These are phyloP conservation scores for Phyllostomus discolor DNA, from an alignment of 2,113 vertebrate species.

Conservation along the genomic window DNA sequence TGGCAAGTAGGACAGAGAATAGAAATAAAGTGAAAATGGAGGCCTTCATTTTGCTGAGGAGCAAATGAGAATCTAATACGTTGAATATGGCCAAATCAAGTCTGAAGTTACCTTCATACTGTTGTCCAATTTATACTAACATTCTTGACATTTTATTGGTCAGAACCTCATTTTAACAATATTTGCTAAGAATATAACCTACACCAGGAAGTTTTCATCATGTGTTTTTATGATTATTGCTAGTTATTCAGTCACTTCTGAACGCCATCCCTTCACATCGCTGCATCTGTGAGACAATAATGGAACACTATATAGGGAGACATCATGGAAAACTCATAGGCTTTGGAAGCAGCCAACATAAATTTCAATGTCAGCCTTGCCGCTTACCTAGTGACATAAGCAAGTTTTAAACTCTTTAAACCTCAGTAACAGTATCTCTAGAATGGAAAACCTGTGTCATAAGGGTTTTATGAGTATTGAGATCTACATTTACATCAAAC, in stretches of 20 bases:
- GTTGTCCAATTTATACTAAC: slow-evolving; percentile 63
- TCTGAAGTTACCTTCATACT: not conserved
- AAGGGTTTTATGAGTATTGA: not conserved
- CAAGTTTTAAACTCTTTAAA: not conserved
- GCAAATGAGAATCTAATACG: not conserved
- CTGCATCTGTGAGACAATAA: not conserved
- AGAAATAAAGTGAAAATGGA: not conserved
- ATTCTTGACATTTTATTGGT: not conserved
- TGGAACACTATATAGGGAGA: not conserved
- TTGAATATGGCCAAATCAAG: not conserved
- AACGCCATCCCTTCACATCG: not conserved
- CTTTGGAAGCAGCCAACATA: not conserved
- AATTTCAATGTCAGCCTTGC: not conserved
- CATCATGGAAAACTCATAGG: not conserved
- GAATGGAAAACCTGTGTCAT: not conserved
- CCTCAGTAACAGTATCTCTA: not conserved
- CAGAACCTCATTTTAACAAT: not conserved
- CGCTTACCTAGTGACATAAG: not conserved
- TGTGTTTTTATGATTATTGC: slow-evolving; percentile 16
- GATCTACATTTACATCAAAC: not conserved
- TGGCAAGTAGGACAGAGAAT: slow-evolving; percentile 31
- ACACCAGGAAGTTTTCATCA: not conserved
- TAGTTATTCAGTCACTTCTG: not conserved
- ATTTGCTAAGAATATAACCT: slow-evolving; percentile 58
- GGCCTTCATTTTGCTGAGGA: slow-evolving; percentile 62